Conservation (phyloP, 2,888 invertebrate genomes). For the Molanna angustata region DNA sequence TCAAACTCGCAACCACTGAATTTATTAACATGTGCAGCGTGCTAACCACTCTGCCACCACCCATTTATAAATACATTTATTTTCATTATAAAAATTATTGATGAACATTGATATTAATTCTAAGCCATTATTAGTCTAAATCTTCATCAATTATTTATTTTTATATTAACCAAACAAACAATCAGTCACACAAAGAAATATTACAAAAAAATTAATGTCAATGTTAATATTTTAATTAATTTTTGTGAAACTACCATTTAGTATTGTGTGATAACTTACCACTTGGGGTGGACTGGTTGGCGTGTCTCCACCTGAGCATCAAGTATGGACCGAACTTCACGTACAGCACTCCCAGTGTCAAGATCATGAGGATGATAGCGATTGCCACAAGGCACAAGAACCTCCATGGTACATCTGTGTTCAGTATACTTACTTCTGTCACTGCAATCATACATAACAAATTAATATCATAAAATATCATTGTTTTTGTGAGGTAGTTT, state of each 20-base stretch:
- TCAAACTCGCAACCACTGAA: too few relatives aligned
- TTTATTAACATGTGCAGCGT: too few relatives aligned
- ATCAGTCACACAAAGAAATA: background rate
- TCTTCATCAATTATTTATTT: too few relatives aligned
- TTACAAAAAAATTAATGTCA: background rate
- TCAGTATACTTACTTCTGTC: slow-evolving; percentile 37
- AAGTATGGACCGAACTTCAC: slow-evolving; percentile 50
- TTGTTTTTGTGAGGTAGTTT: background rate
- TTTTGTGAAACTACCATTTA: background rate
- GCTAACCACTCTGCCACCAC: too few relatives aligned
- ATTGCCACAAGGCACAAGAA: slow-evolving; percentile 54
- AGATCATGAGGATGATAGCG: slow-evolving; percentile 47
- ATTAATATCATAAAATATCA: background rate
- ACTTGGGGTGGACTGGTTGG: slow-evolving; percentile 1
- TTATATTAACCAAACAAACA: too few relatives aligned
- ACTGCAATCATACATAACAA: slow-evolving; percentile 38
- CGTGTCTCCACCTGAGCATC: slow-evolving; percentile 40
- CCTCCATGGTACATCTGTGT: slow-evolving; percentile 56
- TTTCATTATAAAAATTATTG: too few relatives aligned
- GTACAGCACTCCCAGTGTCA: slow-evolving; percentile 54
- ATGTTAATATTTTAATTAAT: background rate
- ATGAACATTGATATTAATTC: background rate
- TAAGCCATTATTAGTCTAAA: background rate
- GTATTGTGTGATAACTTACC: slow-evolving; percentile 15
- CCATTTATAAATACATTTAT: too few relatives aligned